Evolutionary conservation across 2,797 vertebrate genomes (phyloP).

Genomic region (Protosalanx chinensis): DNA sequence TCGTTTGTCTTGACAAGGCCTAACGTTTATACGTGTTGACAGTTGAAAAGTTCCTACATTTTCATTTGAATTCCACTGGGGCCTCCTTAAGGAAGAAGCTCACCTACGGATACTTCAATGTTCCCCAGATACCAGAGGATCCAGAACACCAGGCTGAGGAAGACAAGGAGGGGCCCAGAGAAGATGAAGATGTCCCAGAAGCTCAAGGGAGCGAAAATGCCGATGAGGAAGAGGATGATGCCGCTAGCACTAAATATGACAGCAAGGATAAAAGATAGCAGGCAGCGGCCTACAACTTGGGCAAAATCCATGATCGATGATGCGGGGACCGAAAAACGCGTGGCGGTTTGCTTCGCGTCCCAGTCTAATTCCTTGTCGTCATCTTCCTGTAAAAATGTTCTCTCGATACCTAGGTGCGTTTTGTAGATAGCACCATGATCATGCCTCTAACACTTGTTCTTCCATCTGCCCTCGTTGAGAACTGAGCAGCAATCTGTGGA

Average conservation of each 20-base stretch:
- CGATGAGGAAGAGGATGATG: slow-evolving; percentile 71
- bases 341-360: not conserved
- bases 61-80: not conserved
- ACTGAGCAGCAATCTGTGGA: too few species aligned
- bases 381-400: too few species aligned
- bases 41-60: too few species aligned
- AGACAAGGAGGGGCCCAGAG: slow-evolving; percentile 68
- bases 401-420: not conserved
- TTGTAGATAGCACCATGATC: too few species aligned
- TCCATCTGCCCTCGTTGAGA: too few species aligned
- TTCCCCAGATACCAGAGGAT: slow-evolving; percentile 79
- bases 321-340: too few species aligned
- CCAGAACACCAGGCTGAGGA: slow-evolving; percentile 80
- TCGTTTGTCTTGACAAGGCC: too few species aligned
- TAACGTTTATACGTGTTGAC: too few species aligned
- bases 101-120: slow-evolving; percentile 59
- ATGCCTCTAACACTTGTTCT: too few species aligned
- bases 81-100: slow-evolving; percentile 41
- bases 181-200: slow-evolving; percentile 82
- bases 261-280: slow-evolving; percentile 57
- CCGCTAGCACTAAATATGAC: slow-evolving; percentile 66
- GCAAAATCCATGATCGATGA: slow-evolving; percentile 57
- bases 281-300: slow-evolving; percentile 53
- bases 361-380: not conserved
- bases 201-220: slow-evolving; percentile 60